Percentiles rank a stretch among this genome's conserved stretches.
Evolutionary conservation across 2,888 invertebrate species (phyloP).

Genomic region (Antheraea assamensis): DNA sequence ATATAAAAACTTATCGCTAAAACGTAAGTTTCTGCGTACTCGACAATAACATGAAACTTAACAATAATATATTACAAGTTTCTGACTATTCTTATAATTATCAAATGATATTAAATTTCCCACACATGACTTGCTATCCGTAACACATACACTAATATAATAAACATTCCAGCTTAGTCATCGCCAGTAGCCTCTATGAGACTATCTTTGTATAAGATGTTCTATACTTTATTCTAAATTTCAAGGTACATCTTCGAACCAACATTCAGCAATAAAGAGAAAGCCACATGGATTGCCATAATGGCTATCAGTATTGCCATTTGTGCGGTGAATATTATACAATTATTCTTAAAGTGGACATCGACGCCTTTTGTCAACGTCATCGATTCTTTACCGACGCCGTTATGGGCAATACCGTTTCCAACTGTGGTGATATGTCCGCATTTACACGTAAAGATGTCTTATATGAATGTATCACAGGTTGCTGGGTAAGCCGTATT

Average conservation of each 20-base stretch:
- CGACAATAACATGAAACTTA: no score
- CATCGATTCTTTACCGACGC: conserved; percentile 71
- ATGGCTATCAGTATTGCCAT: conserved; percentile 65
- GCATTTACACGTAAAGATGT: conserved; percentile 66
- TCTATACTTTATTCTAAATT: no score
- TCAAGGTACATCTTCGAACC: conserved; percentile 73
- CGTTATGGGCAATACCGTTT: conserved; percentile 76
- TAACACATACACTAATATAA: no score
- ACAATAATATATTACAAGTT: no score
- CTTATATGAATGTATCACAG: conserved; percentile 60
- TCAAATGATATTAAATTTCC: no score
- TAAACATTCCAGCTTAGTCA: no score
- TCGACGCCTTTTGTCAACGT: conserved; percentile 75
- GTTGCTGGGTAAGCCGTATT: conserved; percentile 54
- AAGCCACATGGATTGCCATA: conserved; percentile 66
- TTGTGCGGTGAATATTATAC: conserved; percentile 67
- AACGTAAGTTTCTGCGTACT: no score
- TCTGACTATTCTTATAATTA: no score
- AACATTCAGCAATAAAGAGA: conserved; percentile 63
- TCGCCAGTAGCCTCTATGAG: no score
- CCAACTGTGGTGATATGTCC: conserved; percentile 75
- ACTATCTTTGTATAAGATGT: no score
- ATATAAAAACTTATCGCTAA: no score
- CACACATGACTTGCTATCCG: no score
- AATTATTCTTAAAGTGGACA: conserved; percentile 67